Percentiles rank a stretch among this genome's conserved stretches.
These are phyloP conservation scores for Leptosomus discolor DNA, from an alignment of 2,113 vertebrate species.

Conservation along the genomic window DNA sequence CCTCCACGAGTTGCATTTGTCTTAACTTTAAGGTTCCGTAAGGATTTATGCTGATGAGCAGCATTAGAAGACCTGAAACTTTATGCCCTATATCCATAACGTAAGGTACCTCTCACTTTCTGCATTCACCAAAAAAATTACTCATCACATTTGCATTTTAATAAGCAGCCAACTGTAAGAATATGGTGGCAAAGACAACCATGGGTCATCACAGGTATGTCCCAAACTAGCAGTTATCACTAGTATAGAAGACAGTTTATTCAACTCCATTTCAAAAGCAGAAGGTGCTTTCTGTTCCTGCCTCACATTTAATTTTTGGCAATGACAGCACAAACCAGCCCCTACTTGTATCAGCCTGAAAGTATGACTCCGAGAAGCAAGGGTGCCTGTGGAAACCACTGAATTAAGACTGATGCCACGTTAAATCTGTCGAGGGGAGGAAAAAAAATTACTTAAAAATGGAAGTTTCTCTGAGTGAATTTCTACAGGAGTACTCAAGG, in stretches of 20 bases:
- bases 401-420: not conserved
- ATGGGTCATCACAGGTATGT: not conserved
- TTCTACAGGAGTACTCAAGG: not conserved
- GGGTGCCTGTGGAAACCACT: not conserved
- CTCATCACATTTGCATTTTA: not conserved
- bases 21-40: not conserved
- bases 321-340: not conserved
- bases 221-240: not conserved
- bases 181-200: not conserved
- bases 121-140: not conserved
- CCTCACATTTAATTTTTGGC: not conserved
- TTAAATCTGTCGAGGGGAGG: no score
- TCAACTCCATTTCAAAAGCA: not conserved
- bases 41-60: rapidly evolving
- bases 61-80: not conserved
- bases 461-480: not conserved
- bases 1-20: not conserved
- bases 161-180: no score
- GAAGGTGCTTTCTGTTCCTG: not conserved
- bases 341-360: not conserved
- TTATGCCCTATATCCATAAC: rapidly evolving
- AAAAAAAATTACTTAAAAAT: not conserved
- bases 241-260: not conserved
- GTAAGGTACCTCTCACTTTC: not conserved
- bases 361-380: not conserved